phyloP scores from a whole-genome alignment of 2,888 invertebrate genomes.

The Rhagonycha lutea region DNA sequence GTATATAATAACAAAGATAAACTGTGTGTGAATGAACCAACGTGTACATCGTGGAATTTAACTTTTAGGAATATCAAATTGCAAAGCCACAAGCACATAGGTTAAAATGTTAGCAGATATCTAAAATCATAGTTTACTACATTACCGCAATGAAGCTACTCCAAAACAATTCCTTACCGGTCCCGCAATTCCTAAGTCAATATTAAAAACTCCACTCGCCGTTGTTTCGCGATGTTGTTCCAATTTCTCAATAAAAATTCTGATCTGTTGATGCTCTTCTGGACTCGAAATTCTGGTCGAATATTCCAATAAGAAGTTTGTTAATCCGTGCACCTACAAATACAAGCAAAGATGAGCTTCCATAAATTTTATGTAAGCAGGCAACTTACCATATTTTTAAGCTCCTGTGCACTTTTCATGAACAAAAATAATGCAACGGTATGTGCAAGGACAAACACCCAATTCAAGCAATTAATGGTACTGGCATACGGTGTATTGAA shows the following conservation, averaged over 20 bases:
- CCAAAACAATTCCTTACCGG: conserved; percentile 44
- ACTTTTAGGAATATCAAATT: conserved; percentile 51
- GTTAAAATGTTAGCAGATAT: conserved; percentile 53
- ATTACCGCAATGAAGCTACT: not conserved
- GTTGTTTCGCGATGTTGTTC: conserved; percentile 49
- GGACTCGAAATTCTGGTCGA: conserved; percentile 46
- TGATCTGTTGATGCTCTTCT: conserved; percentile 50
- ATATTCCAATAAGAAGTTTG: conserved; percentile 49
- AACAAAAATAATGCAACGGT: conserved; percentile 48
- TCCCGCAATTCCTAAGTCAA: conserved; percentile 51
- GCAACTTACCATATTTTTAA: conserved; percentile 50
- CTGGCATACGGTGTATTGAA: conserved; percentile 42
- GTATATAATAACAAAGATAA: not conserved
- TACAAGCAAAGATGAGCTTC: not conserved
- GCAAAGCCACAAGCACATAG: conserved; percentile 53
- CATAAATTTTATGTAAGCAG: not conserved
- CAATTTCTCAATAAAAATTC: conserved; percentile 52
- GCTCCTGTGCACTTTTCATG: conserved; percentile 48
- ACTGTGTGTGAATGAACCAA: not conserved
- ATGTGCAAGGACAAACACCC: conserved; percentile 47
- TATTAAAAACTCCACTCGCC: conserved; percentile 51
- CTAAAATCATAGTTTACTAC: conserved; percentile 35
- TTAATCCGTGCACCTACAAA: conserved; percentile 46
- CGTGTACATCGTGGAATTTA: conserved; percentile 22
- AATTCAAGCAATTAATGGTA: conserved; percentile 48